Conservation (phyloP, 1,140 invertebrate species). For the Octopus bimaculoides region DNA sequence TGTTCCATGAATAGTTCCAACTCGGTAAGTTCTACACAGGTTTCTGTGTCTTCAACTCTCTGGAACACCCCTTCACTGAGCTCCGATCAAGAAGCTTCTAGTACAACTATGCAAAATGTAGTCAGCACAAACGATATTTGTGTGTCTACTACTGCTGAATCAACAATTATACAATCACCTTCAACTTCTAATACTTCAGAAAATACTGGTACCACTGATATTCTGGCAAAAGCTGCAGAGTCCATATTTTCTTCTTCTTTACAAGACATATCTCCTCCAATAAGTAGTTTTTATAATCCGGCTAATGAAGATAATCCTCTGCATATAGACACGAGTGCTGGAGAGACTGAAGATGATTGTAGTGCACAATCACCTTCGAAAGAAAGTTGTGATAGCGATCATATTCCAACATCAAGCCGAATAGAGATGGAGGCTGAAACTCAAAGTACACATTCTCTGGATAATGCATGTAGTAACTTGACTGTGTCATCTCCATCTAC, state of each 20-base stretch:
- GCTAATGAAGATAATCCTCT: constrained; percentile 51
- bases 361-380: constrained; percentile 16
- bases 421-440: constrained; percentile 2
- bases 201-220: constrained; percentile 39
- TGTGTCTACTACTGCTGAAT: constrained; percentile 1
- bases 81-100: constrained; percentile 6
- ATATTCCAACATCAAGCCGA: constrained; percentile 11
- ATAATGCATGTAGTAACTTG: neutral
- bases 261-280: constrained; percentile 37
- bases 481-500: neutral
- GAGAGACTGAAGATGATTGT: constrained; percentile 37
- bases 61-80: neutral
- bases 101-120: constrained; percentile 3
- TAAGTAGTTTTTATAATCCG: constrained; percentile 40
- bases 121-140: neutral
- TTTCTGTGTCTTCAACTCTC: neutral
- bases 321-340: constrained; percentile 49
- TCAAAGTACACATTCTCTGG: neutral
- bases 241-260: constrained; percentile 50
- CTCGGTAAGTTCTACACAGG: constrained; percentile 3
- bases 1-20: neutral
- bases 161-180: constrained; percentile 1
- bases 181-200: constrained; percentile 14
- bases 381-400: constrained; percentile 12
- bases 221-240: constrained; percentile 56